Percentiles rank a stretch among this genome's conserved stretches.
Conservation (phyloP, 2,888 invertebrate genomes). For the Teleiodes luculella region DNA sequence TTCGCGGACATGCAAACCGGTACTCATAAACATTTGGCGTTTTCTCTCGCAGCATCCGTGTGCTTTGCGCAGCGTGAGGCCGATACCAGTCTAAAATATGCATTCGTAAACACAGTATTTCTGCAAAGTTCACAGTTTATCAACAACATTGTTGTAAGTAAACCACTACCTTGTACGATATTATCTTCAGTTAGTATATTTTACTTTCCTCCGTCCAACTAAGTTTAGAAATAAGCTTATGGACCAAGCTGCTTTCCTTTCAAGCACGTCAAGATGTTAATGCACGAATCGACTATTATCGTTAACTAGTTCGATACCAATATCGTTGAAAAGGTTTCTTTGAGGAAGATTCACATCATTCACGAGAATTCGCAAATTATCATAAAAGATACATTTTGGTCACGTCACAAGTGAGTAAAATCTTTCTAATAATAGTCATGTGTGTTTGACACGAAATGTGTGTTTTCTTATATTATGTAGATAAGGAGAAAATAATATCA, state of each 20-base stretch:
- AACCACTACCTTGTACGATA: background rate
- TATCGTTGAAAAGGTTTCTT: background rate
- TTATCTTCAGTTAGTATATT: background rate
- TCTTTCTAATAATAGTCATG: too few species aligned
- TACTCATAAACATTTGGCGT: slow-evolving; percentile 37
- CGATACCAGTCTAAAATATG: slow-evolving; percentile 11
- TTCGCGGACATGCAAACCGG: slow-evolving; percentile 25
- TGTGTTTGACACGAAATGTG: too few species aligned
- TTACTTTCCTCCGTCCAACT: background rate
- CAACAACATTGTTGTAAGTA: background rate
- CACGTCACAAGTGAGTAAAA: too few species aligned
- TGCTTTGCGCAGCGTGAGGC: slow-evolving; percentile 10
- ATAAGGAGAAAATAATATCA: background rate
- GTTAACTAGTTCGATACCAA: too few species aligned
- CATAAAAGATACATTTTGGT: too few species aligned
- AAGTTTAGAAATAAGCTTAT: too few species aligned
- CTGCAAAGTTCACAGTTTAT: slow-evolving; percentile 2
- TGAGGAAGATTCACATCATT: background rate
- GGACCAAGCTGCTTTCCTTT: background rate
- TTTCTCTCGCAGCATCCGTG: slow-evolving; percentile 54
- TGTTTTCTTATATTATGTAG: too few species aligned
- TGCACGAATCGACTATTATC: too few species aligned
- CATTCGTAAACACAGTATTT: slow-evolving; percentile 1
- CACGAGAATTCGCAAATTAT: too few species aligned
- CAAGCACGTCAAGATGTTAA: background rate